Base-by-base conservation (phyloP, 2,888 invertebrate genomes). In the Drosophila anceps region DNA sequence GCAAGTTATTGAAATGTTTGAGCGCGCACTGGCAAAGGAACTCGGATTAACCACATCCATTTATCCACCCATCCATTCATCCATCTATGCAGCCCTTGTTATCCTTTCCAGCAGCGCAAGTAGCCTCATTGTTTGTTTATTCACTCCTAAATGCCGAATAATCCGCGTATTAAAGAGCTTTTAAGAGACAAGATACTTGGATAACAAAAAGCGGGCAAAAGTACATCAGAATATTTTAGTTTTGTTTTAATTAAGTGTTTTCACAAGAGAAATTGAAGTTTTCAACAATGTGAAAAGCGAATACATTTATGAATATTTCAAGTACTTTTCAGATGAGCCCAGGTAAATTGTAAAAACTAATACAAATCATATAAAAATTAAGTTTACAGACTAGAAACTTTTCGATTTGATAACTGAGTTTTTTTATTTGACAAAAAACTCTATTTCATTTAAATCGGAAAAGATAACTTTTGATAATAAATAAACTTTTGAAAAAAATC, bases 1-100 rank as follows among this genome's bases (percentile, higher is more conserved):
- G 66, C 63, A 68, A 61, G 71, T 67, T 79, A 73, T 73, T 69
- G 74, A 71, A 79, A 84, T 76, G 73, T 81, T 79, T 81, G 64
- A 81, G 46, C 24, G 77, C 53, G 59, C 20, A 37, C 44, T 54
- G 73, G 41, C 57, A 69, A 62, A 73, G 73, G 46, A 66, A 54
- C 51, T 31, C 27, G 81, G 64, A 54, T 78, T 78, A 72, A 63
- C 18, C 61, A 54, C 58, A 54, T 57, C 31, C 57, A 43, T 43
- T 10, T 7, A 43, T n/a, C 27, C 39, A n/a, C 0, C 24, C 15
- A 29, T 8, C 43, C 37, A 24, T n/a, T 33, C 50, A 51, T 13
- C 18, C 33, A 33, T 20, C 57, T 53, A n/a, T 60, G 35, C 37
- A 33, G 37, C 35, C 58, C 61, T 70, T 81, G 82, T 81, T 82